Percentiles rank a stretch among this genome's conserved stretches.
phyloP scores from a whole-genome alignment of 2,797 vertebrate genomes.

The Carapus acus region DNA sequence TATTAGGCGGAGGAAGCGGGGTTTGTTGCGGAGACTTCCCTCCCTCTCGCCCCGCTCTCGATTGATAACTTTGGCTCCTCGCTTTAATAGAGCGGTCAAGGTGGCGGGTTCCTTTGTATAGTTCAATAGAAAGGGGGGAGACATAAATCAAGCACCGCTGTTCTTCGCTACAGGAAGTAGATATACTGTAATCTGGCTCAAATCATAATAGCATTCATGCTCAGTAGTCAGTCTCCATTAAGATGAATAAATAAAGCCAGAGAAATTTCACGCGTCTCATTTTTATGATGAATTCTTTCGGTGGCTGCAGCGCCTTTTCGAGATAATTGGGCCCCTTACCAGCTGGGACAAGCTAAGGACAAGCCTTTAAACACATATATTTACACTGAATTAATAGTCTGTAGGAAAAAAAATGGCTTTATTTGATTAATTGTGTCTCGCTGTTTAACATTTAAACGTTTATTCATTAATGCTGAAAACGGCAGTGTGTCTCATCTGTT shows the following conservation, averaged over 20 bases:
- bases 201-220: slow-evolving; percentile 49
- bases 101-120: slow-evolving; percentile 73
- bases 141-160: slow-evolving; percentile 65
- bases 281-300: slow-evolving; percentile 7
- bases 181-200: slow-evolving; percentile 48
- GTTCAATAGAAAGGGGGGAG: slow-evolving; percentile 66
- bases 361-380: slow-evolving; percentile 4
- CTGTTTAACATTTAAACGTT: slow-evolving; percentile 26
- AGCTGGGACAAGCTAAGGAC: slow-evolving; percentile 3
- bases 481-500: slow-evolving; percentile 21
- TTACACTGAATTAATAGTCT: slow-evolving; percentile 21
- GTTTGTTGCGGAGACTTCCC: slow-evolving; percentile 69
- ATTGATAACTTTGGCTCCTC: slow-evolving; percentile 90
- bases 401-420: slow-evolving; percentile 23
- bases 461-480: slow-evolving; percentile 35
- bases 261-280: slow-evolving; percentile 11
- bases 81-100: slow-evolving; percentile 88
- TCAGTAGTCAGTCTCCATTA: slow-evolving; percentile 6
- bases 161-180: slow-evolving; percentile 36
- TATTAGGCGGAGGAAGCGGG: slow-evolving; percentile 84
- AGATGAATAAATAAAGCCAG: slow-evolving; percentile 16
- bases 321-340: slow-evolving; percentile 4
- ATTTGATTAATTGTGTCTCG: slow-evolving; percentile 23
- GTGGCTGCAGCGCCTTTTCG: not conserved
- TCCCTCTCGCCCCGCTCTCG: slow-evolving; percentile 54